phyloP scores from a whole-genome alignment of 1,140 invertebrate species.

The Zaprionus camerounensis region DNA sequence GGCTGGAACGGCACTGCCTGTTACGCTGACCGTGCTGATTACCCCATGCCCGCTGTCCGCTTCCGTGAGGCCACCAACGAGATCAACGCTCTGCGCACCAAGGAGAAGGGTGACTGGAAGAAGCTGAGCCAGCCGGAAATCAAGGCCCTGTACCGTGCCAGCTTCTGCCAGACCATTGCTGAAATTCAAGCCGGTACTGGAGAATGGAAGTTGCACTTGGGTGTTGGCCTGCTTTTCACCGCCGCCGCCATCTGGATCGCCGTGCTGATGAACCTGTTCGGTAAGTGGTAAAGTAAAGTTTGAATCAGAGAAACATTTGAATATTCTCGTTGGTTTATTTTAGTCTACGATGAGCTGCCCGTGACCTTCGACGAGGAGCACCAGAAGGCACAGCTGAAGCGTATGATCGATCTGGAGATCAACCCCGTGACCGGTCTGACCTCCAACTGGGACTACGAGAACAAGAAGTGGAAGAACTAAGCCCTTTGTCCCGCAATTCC shows the following conservation, averaged over 20 bases:
- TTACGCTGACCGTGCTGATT: slow-evolving; percentile 92
- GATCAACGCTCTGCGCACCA: slow-evolving; percentile 90
- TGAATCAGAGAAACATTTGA: not conserved
- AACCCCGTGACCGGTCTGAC: slow-evolving; percentile 91
- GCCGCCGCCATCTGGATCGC: slow-evolving; percentile 89
- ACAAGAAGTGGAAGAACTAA: slow-evolving; percentile 88
- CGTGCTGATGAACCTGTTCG: slow-evolving; percentile 89
- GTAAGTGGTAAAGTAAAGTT: slow-evolving; percentile 85
- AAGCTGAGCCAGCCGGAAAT: slow-evolving; percentile 95
- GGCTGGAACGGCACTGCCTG: slow-evolving; percentile 92
- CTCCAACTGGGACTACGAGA: slow-evolving; percentile 90
- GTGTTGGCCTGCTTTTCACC: slow-evolving; percentile 86
- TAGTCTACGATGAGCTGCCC: slow-evolving; percentile 91
- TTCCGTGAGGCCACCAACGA: slow-evolving; percentile 89
- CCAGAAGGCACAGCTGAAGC: slow-evolving; percentile 90
- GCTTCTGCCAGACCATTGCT: slow-evolving; percentile 96
- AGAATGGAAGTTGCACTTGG: slow-evolving; percentile 93
- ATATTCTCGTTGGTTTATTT: not conserved
- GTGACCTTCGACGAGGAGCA: slow-evolving; percentile 90
- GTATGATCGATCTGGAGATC: slow-evolving; percentile 91
- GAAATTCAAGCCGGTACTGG: slow-evolving; percentile 95
- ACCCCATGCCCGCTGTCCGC: slow-evolving; percentile 95
- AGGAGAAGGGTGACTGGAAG: slow-evolving; percentile 98
- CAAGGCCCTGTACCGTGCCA: slow-evolving; percentile 95
- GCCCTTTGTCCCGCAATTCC: slow-evolving; percentile 31